Evolutionary conservation across 2,113 vertebrate species (phyloP).

Genomic region (Hippocampus barbouri): DNA sequence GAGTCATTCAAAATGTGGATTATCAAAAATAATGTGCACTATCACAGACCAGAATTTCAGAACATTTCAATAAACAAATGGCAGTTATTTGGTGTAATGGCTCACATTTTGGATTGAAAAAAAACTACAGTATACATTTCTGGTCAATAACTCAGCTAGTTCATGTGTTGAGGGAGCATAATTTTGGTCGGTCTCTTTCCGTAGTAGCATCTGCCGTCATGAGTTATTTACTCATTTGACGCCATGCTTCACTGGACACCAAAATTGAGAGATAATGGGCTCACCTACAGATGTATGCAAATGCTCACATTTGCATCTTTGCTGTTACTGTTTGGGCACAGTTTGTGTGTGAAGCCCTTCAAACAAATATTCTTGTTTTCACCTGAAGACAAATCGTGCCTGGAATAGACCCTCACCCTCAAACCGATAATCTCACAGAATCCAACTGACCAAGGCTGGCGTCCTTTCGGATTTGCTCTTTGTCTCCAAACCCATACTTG

Average conservation of each 20-base stretch:
- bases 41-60: too few relatives aligned
- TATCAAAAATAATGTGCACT: too few relatives aligned
- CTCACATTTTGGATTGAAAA: too few relatives aligned
- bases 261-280: background rate
- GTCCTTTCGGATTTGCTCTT: background rate
- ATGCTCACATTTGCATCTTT: background rate
- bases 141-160: background rate
- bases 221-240: too few relatives aligned
- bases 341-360: background rate
- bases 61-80: too few relatives aligned
- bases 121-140: background rate
- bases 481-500: background rate
- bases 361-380: background rate
- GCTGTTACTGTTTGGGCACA: background rate
- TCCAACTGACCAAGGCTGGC: background rate
- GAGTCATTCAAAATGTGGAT: too few relatives aligned
- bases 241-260: background rate
- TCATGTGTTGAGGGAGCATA: too few relatives aligned
- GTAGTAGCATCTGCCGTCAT: too few relatives aligned
- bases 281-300: constrained; percentile 1
- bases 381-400: background rate
- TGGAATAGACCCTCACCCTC: background rate
- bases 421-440: constrained; percentile 3
- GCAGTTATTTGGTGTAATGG: too few relatives aligned
- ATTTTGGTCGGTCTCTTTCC: too few relatives aligned